Percentiles rank a stretch among this genome's conserved stretches.
Evolutionary conservation across 2,888 invertebrate genomes (phyloP).

Genomic region (Caenorhabditis drosophilae): DNA sequence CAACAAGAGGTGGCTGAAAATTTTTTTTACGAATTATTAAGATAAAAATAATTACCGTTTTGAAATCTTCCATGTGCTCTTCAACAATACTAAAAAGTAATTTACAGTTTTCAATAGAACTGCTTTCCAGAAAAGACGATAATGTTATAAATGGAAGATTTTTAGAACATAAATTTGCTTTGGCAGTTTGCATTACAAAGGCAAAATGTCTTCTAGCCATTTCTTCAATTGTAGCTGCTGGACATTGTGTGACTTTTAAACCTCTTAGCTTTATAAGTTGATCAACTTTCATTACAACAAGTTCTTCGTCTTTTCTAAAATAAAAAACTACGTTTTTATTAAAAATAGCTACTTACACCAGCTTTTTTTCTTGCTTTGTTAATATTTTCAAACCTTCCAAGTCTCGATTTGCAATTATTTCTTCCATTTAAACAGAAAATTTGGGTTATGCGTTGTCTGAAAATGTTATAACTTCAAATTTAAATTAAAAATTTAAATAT

Average conservation of each 20-base stretch:
- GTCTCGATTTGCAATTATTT: conserved; percentile 28
- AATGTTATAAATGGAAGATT: conserved; percentile 39
- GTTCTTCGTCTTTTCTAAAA: conserved; percentile 32
- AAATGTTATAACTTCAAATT: too few species aligned
- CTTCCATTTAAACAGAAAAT: conserved; percentile 26
- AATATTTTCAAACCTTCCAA: conserved; percentile 25
- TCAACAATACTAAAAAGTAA: conserved; percentile 56
- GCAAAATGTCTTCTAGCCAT: conserved; percentile 24
- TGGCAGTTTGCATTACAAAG: conserved; percentile 34
- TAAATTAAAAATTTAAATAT: too few species aligned
- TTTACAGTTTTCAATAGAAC: conserved; percentile 45
- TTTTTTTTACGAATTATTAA: background rate
- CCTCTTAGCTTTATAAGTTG: conserved; percentile 27
- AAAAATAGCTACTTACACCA: conserved; percentile 5
- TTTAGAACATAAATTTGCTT: conserved; percentile 28
- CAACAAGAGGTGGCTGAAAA: conserved; percentile 34
- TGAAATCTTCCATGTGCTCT: conserved; percentile 57
- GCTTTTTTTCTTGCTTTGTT: conserved; percentile 24
- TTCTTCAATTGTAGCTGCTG: conserved; percentile 17
- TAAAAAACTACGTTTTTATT: background rate
- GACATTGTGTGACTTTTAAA: conserved; percentile 14
- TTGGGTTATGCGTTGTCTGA: too few species aligned
- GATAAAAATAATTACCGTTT: conserved; percentile 41
- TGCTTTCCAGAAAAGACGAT: conserved; percentile 55
- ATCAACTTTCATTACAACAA: conserved; percentile 22